Base-by-base conservation (phyloP, 2,113 vertebrate genomes). In the Nerophis lumbriciformis region DNA sequence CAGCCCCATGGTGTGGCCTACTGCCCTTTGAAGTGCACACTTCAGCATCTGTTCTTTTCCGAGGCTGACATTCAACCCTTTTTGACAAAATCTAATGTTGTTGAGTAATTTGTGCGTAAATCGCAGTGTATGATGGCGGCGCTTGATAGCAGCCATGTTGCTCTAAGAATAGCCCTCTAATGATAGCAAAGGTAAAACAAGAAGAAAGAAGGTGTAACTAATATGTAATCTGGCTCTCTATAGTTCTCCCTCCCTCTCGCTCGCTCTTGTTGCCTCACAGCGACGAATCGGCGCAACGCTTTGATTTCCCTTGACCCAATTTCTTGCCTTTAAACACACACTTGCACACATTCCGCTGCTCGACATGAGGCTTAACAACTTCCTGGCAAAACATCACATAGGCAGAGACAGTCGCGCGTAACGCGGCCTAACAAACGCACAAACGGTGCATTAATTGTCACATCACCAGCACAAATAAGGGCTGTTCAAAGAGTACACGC, bases 251-350 rank as follows among this genome's bases (percentile, higher is more conserved):
- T 19, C 19, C 19, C 19, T 28, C 35, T 59, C 62, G 54, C 69
- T 63, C 48, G 69, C 74, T 63, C 69, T 51, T 64, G 65, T 54
- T 75, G 73, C 78, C 82, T 80, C 63, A 63, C 59, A 80, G 81
- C 60, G 35, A 74, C 75, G 74, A 81, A 83, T 60, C 73, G 75
- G 58, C 56, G 50, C 72, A 54, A 72, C 21, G 79, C 81, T 86
- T 79, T 84, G 72, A 89, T 85, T 87, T 80, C 66, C 75, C 78
- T 72, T 86, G 86, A 89, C 88, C 88, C 72, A 89, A 63, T 87
- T 88, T 84, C 59, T 66, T 57, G 57, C 68, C 68, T 76, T 82
- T 85, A 83, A 81, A 83, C 80, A 77, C 69, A 78, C 71, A 74
- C 75, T 76, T 72, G 69, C 3, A 58, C 76, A 78, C 68, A 78